phyloP scores from a whole-genome alignment of 2,113 vertebrate species.

The Sterrhoptilus dennistouni region DNA sequence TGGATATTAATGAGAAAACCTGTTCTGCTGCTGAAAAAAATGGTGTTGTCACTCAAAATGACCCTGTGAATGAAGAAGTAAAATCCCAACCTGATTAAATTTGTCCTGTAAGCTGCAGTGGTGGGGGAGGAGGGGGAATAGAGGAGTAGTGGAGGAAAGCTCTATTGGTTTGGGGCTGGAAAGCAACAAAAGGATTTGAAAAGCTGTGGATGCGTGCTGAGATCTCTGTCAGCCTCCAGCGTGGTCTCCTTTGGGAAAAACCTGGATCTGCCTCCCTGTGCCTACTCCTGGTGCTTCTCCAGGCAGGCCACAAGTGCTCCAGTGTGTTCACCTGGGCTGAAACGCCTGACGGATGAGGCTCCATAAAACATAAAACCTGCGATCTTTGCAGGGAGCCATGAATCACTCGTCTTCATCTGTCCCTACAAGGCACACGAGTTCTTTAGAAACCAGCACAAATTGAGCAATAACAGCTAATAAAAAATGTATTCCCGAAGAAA shows the following conservation, averaged over 20 bases:
- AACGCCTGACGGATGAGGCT: neutral
- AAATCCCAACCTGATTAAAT: neutral
- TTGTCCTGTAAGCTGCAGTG: neutral
- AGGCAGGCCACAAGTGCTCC: neutral
- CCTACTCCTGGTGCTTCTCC: neutral
- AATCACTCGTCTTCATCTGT: neutral
- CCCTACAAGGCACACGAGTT: neutral
- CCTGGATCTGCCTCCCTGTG: neutral
- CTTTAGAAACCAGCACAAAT: neutral
- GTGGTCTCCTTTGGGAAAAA: neutral
- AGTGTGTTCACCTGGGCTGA: neutral
- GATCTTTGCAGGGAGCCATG: neutral
- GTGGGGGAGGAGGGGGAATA: neutral
- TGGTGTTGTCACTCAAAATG: neutral
- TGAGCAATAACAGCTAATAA: slow-evolving; percentile 33
- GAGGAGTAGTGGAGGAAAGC: neutral
- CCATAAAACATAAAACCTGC: neutral
- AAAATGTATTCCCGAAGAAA: slow-evolving; percentile 11
- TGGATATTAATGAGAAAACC: neutral
- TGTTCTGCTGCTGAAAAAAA: neutral
- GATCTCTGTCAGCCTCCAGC: neutral
- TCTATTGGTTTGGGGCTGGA: neutral
- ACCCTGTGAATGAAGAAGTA: neutral
- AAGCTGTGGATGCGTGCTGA: neutral
- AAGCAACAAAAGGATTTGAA: neutral